Base-by-base conservation (phyloP, 2,888 invertebrate genomes). In the Xylota segnis region DNA sequence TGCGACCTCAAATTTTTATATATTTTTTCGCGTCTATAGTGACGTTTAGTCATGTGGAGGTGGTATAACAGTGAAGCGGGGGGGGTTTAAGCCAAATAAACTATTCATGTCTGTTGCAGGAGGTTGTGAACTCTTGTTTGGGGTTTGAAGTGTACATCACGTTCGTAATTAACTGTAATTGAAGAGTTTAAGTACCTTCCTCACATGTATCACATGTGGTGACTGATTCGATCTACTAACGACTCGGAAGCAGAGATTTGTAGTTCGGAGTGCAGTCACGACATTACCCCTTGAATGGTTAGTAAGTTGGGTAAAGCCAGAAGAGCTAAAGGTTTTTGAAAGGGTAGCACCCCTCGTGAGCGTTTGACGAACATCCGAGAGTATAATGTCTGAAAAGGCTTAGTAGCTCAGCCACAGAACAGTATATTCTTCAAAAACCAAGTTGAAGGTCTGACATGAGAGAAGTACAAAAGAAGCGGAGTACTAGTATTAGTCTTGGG, bases 1-100 rank as follows among this genome's bases (percentile, higher is more conserved):
- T 52, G 65, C 43, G 79, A 79, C 72, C 72, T 34, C 79, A 71
- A 81, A 74, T 79, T 61, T 75, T 45, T 52, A 61, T 47, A 78
- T 70, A 71, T 61, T 50, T 37, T 40, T 76, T 7, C 3, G 10
- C 10, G 10, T 10, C 43, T 56, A 68, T 37, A 34, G 75, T 50
- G 50, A 37, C 47, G 43, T 58, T 76, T 58, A 68, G 9, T 58
- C 66, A 76, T 76, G 65, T 27, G 29, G 37, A 23, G 34, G 47
- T 2, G 12, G 27, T 12, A 27, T 29, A 12, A 7, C 54, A 54
- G 29, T 54, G 14, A 29, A 29, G 7, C 54, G 14, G 29, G 5
- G 29, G 5, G 29, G 29, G 7, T 50, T 10, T 2, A 14, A 14
- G 5, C 12, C 4, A 7, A 43, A 4, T 5, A 14, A 23, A 23